Percentiles rank a stretch among this genome's conserved stretches.
Evolutionary conservation across 2,888 invertebrate genomes (phyloP).

Genomic region (Oegoconia quadripuncta): DNA sequence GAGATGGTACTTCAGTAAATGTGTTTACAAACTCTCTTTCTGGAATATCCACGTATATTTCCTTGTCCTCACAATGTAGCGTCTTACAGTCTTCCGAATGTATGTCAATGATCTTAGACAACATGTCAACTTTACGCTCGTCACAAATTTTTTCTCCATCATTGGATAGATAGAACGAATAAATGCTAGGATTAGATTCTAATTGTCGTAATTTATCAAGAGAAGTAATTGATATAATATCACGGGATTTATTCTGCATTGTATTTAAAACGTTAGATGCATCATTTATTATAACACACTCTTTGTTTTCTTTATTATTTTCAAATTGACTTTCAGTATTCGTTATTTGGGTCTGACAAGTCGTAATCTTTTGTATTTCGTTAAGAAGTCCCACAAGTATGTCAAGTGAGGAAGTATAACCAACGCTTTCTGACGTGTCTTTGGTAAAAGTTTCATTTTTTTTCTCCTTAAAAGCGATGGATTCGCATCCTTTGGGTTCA

Average conservation of each 20-base stretch:
- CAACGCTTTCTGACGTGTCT: constrained; percentile 27
- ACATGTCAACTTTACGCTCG: constrained; percentile 16
- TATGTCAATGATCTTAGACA: neutral
- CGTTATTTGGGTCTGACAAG: constrained; percentile 42
- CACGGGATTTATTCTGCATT: constrained; percentile 25
- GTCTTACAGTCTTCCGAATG: constrained; percentile 6
- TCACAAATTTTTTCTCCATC: constrained; percentile 12
- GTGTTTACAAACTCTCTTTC: constrained; percentile 30
- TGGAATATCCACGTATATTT: constrained; percentile 29
- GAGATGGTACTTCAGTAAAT: constrained; percentile 46
- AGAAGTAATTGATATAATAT: constrained; percentile 40
- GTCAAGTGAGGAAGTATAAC: constrained; percentile 57
- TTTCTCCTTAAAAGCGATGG: constrained; percentile 6
- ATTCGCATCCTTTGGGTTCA: too few relatives aligned
- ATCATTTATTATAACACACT: constrained; percentile 36
- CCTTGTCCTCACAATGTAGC: constrained; percentile 40
- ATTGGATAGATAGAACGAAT: constrained; percentile 40
- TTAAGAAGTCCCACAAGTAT: constrained; percentile 59
- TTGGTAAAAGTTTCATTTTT: constrained; percentile 1
- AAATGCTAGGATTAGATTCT: constrained; percentile 41
- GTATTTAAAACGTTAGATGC: constrained; percentile 26
- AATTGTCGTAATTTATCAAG: constrained; percentile 41
- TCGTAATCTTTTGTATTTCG: constrained; percentile 65
- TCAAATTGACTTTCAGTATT: constrained; percentile 14
- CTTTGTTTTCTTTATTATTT: constrained; percentile 20